Conservation (phyloP, 2,113 vertebrate species). For the Ptyas mucosa region DNA sequence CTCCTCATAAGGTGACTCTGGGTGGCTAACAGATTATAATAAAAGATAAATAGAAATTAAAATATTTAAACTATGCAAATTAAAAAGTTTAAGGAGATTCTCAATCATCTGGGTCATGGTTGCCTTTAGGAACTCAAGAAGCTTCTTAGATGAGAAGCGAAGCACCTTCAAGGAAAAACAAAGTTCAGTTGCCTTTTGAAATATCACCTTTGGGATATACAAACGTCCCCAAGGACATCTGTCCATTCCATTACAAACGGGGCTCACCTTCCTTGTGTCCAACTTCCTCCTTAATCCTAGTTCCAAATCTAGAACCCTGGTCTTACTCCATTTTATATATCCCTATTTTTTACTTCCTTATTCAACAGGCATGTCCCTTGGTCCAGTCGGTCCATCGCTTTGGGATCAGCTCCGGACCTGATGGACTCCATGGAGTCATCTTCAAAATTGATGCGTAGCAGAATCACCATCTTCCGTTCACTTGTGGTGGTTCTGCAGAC, state of each 20-base stretch:
- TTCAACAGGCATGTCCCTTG: background rate
- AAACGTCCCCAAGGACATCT: background rate
- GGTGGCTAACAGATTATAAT: background rate
- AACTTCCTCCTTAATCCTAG: background rate
- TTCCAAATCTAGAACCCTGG: background rate
- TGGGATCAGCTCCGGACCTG: background rate
- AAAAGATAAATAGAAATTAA: background rate
- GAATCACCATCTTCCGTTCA: background rate
- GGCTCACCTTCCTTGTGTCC: conserved; percentile 33
- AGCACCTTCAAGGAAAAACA: background rate
- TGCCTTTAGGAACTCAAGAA: background rate
- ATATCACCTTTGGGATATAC: background rate
- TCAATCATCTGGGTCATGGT: background rate
- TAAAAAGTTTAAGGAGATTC: background rate
- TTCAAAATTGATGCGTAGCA: background rate
- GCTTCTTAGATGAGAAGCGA: background rate
- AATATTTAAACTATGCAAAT: background rate
- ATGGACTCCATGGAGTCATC: background rate
- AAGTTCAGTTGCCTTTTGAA: background rate
- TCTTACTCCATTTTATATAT: background rate
- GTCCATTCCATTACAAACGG: conserved; percentile 14
- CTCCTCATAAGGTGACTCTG: background rate
- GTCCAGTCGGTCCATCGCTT: background rate
- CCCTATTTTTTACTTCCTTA: background rate
- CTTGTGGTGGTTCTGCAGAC: background rate